These are phyloP conservation scores for Eilema depressum DNA, from an alignment of 2,888 invertebrate species.

Conservation along the genomic window DNA sequence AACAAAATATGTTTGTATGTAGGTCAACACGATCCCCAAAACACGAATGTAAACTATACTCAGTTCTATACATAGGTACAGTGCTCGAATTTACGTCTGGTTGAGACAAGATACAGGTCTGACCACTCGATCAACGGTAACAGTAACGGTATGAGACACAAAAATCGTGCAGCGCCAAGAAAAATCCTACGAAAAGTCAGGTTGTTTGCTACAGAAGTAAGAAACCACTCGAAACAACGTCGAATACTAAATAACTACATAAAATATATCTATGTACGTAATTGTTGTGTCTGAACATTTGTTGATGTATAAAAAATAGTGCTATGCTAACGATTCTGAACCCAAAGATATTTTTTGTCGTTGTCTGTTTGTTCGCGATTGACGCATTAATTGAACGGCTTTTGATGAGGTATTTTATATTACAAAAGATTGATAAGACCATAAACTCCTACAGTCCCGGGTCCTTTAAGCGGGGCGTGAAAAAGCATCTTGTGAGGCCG, in stretches of 20 bases:
- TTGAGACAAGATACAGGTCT: conserved; percentile 81
- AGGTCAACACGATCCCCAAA: conserved; percentile 57
- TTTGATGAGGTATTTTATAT: too few species aligned
- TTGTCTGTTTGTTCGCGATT: too few species aligned
- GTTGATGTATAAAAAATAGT: too few species aligned
- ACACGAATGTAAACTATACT: conserved; percentile 49
- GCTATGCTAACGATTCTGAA: too few species aligned
- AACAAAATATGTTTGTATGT: conserved; percentile 62
- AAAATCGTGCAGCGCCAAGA: conserved; percentile 78
- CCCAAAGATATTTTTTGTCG: too few species aligned
- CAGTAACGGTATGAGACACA: conserved; percentile 78
- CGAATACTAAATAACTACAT: background rate
- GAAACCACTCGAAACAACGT: background rate
- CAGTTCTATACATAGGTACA: conserved; percentile 53
- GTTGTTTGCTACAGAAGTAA: conserved; percentile 17
- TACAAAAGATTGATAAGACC: too few species aligned
- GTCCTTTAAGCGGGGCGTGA: too few species aligned
- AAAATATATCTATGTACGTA: too few species aligned
- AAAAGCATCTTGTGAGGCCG: too few species aligned
- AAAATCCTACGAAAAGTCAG: conserved; percentile 64
- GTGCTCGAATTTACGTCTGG: conserved; percentile 73
- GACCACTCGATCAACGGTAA: conserved; percentile 83
- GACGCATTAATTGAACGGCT: too few species aligned
- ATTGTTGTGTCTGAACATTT: too few species aligned
- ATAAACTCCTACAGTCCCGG: too few species aligned